Base-by-base conservation (phyloP, 1,140 invertebrate genomes). In the Cataglyphis hispanica region DNA sequence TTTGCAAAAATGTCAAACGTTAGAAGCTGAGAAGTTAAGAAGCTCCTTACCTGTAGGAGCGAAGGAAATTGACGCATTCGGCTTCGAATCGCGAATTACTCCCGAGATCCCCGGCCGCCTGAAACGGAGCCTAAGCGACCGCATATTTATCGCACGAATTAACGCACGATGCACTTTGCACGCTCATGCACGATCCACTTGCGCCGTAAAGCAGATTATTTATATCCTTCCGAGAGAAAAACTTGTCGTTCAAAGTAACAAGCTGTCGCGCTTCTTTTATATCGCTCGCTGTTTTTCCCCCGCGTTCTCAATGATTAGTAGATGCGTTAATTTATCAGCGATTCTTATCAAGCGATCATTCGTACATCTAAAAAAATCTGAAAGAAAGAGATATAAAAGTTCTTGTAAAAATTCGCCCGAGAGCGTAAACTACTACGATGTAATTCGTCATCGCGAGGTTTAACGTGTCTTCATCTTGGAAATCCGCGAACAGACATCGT, bases 121-220 rank as follows among this genome's bases (percentile, higher is more conserved):
- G 53, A 72, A 72, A 72, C 78, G 66, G 13, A 46, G 67, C 19
- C 69, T 43, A 77, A 31, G 34, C 75, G 69, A 66, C 61, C 69
- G 75, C 46, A 53, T 84, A 84, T 88, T 88, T 88, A 88, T 84
- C 60, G 76, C 85, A 46, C 53, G 85, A 80, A 75, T 87, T 78
- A 75, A 83, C 85, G 85, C 69, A 69, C 31, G 40, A 43, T 87
- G 69, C 85, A 86, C 58, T 87, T 87, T 87, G 34, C 50, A 31
- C 60, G 67, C 60, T 61, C 84, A 87, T 86, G 72, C 85, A 87
- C 85, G 86, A 87, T 53, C 86, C 76, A 87, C 76, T 72, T 56
- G 27, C 69, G 69, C 63, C 40, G 69, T 43, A 87, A 87, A 87
- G 85, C 69, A 63, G 67, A 87, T 87, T 87, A 88, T 88, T 88